Base-by-base conservation (phyloP, 2,888 invertebrate species). In the Busseola fusca region DNA sequence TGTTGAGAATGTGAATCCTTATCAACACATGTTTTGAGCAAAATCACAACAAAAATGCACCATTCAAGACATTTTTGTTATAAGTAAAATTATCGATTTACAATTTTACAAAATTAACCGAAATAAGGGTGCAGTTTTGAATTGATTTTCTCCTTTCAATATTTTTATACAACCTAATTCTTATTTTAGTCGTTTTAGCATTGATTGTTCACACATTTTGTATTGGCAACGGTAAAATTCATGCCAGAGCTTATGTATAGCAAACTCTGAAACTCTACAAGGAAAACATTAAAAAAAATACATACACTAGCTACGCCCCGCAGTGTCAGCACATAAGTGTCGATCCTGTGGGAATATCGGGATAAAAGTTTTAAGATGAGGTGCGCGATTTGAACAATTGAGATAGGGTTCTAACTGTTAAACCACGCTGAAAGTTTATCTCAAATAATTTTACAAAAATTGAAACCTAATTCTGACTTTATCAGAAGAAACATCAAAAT, bases 31-130 rank as follows among this genome's bases (percentile, higher is more conserved):
- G 3, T 72, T 84, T 83, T 84, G 81, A 83, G 81, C 84, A 73
- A 84, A 83, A 84, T 81, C 84, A 74, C 79, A 83, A 83, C 83
- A 84, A 84, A 84, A 84, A 80, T 84, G 84, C 85, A 85, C 83
- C 65, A 57, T 52, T 42, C 52, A 71, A 58, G 48, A 81, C 77
- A 72, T 73, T 48, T 63, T 25, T 21, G 45, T 64, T 56, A 74
- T 48, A 54, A 12, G 72, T 81, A 69, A 80, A 72, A 78, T 71
- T 66, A 76, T 60, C 40, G n/a, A 52, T 48, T 56, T 57, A 76
- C 66, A 77, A 75, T 80, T 82, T 82, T 74, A 79, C 70, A 72
- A 74, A 81, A 76, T 65, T 37, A 69, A 73, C 64, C 54, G 16
- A 50, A 54, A n/a, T 63, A 56, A 3, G n/a, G 80, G 82, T 84